Evolutionary conservation across 2,888 invertebrate species (phyloP), one percentile per base, ranked within the genome.

Genomic region (Plagodis dolabraria): DNA sequence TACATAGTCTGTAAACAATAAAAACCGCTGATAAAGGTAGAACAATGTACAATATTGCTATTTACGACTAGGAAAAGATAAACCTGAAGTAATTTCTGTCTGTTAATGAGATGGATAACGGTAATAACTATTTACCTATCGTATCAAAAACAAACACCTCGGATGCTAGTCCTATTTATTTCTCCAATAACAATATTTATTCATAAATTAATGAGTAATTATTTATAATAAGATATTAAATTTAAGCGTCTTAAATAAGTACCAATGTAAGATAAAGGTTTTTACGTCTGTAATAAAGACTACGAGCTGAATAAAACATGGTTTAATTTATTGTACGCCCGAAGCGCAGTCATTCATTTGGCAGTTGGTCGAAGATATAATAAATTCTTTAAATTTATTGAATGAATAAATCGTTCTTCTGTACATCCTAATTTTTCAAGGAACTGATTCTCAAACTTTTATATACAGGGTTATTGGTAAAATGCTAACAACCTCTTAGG

Each of bases 301-400:
- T 62, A 47, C 22, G 47, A 52, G 40, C 34, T 33, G 6, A 51
- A 62, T 54, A 47, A 43, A 38, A 51, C 43, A 38, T 33, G 40
- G 10, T 33, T 50, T 53, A 57, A 61, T 57, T 61, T 61, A 57
- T 47, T 8, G 12, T 35, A 11, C 8, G 10, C 36, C 22, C 10
- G 38, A 38, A 43, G 22, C 35, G 22, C 42, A 57, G 38, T 51
- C 36, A 47, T 52, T 54, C 54, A 57, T 61, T 47, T 50, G 47
- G 47, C 53, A 49, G 47, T 47, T 59, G 50, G 50, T 53, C 43
- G 46, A 44, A 49, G 51, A 44, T 51, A 45, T 52, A 9, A 68
- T 72, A 65, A 72, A 71, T 65, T 64, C 67, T 64, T 53, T 35
- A 63, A 66, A 70, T 70, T 68, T 70, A 71, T 65, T 54, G 51